Conservation (phyloP, 2,888 invertebrate species). For the Eupithecia vulgata region DNA sequence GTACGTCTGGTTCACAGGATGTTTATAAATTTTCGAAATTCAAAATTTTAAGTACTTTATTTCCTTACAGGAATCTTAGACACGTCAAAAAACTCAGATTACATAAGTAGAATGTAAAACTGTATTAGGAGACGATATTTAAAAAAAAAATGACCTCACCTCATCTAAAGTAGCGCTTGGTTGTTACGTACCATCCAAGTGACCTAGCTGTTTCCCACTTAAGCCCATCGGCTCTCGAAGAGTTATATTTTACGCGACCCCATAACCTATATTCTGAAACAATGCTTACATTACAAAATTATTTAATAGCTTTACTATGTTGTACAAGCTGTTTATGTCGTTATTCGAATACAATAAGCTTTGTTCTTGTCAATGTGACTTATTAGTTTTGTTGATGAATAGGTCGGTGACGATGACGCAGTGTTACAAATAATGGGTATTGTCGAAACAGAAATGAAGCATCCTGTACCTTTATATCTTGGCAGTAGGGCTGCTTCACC, state of each 20-base stretch:
- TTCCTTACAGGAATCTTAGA: too few species aligned
- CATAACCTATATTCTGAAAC: constrained; percentile 54
- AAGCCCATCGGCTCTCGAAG: constrained; percentile 38
- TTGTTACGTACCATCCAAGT: not conserved
- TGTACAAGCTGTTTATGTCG: constrained; percentile 12
- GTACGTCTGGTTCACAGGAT: too few species aligned
- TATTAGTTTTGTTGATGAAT: constrained; percentile 29
- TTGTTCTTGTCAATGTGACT: constrained; percentile 25
- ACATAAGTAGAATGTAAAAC: too few species aligned
- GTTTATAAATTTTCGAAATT: too few species aligned
- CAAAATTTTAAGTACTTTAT: too few species aligned
- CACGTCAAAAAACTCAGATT: too few species aligned
- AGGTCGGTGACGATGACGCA: constrained; percentile 14
- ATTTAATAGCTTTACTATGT: constrained; percentile 50
- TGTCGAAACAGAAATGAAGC: not conserved
- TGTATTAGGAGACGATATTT: too few species aligned
- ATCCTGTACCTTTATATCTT: not conserved
- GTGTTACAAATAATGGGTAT: not conserved
- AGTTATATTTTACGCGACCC: constrained; percentile 51
- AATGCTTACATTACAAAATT: constrained; percentile 49
- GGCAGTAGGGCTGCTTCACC: too few species aligned
- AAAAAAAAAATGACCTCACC: too few species aligned
- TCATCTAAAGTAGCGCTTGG: not conserved
- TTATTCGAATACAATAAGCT: constrained; percentile 27
- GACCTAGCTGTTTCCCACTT: constrained; percentile 13